Conservation (phyloP, 2,113 vertebrate genomes). For the Aix galericulata region DNA sequence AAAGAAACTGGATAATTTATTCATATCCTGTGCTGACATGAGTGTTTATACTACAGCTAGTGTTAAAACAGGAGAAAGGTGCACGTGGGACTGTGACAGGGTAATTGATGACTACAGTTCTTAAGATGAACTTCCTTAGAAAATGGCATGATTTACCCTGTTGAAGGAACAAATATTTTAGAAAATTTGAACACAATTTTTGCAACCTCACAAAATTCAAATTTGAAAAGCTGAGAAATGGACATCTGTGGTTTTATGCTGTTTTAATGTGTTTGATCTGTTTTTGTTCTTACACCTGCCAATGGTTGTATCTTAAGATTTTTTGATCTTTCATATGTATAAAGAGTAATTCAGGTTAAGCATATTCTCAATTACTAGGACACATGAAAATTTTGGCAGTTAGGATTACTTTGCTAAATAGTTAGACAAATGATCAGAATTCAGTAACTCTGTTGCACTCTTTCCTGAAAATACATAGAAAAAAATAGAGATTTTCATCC, state of each 20-base stretch:
- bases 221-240: accelerated
- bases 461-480: background rate
- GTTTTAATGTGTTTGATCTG: background rate
- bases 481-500: background rate
- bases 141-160: background rate
- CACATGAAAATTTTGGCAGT: background rate
- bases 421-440: background rate
- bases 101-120: background rate
- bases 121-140: background rate
- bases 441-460: background rate
- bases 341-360: background rate
- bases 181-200: background rate
- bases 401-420: background rate
- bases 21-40: background rate
- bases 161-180: background rate
- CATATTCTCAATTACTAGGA: background rate
- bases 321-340: background rate
- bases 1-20: background rate
- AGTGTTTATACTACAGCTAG: background rate
- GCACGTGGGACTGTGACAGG: background rate
- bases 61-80: background rate
- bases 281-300: background rate
- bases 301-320: background rate
- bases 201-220: background rate
- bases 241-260: background rate